These are phyloP conservation scores for Anguilla rostrata DNA, from an alignment of 2,113 vertebrate genomes.

Conservation along the genomic window DNA sequence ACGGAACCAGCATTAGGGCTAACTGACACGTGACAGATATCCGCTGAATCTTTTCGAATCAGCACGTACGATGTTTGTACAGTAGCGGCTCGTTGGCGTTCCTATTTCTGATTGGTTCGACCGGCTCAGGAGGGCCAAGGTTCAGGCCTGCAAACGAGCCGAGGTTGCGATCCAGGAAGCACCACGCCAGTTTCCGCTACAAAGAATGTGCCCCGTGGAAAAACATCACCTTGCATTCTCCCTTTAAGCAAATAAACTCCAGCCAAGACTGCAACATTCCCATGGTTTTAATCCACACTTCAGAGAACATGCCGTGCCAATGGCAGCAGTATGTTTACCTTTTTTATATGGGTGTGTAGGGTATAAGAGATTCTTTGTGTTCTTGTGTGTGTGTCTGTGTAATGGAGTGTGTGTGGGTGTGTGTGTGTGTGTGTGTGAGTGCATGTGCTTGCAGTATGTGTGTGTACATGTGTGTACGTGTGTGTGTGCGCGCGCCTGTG, in stretches of 20 bases:
- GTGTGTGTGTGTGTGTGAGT: not conserved
- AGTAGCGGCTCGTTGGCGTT: not conserved
- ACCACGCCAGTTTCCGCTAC: not conserved
- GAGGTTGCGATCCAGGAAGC: not conserved
- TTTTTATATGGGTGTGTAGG: not conserved
- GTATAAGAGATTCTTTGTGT: not conserved
- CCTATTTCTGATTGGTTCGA: not conserved
- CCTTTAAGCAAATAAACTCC: not conserved
- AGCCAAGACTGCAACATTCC: not conserved
- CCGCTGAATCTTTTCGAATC: too few species aligned
- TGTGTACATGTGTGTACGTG: not conserved
- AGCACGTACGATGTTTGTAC: too few species aligned
- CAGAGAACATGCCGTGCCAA: not conserved
- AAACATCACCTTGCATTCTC: not conserved
- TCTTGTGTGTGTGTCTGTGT: not conserved
- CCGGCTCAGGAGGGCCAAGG: not conserved
- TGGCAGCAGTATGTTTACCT: not conserved
- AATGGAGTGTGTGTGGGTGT: conserved; percentile 1
- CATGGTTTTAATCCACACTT: not conserved
- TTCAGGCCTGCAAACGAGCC: not conserved
- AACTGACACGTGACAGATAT: too few species aligned
- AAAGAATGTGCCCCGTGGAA: not conserved
- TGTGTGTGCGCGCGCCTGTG: not conserved
- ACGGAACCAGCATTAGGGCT: too few species aligned
- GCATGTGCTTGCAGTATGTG: conserved; percentile 9